phyloP scores from a whole-genome alignment of 2,113 vertebrate genomes.

The Sinocyclocheilus grahami region DNA sequence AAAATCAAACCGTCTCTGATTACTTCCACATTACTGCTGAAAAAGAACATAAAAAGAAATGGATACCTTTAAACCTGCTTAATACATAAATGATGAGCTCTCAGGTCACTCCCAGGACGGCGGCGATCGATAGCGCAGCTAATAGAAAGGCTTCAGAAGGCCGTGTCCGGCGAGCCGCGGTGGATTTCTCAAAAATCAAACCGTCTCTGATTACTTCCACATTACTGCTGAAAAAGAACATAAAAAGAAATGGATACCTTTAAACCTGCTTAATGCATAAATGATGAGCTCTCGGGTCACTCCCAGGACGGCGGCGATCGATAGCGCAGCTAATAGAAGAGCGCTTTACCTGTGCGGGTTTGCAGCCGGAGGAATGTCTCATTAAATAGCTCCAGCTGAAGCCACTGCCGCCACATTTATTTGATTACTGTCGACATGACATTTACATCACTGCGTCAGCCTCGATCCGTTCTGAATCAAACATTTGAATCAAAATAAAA shows the following conservation, averaged over 20 bases:
- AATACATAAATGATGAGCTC: slow-evolving; percentile 80
- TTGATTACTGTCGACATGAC: not conserved
- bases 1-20: slow-evolving; percentile 75
- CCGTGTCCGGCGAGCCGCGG: too few species aligned
- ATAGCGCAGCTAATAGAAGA: slow-evolving; percentile 68
- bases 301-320: slow-evolving; percentile 68
- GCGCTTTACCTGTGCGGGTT: slow-evolving; percentile 59
- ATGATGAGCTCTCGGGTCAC: slow-evolving; percentile 78
- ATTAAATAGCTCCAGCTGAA: not conserved
- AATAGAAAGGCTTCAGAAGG: too few species aligned
- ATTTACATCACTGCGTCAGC: not conserved
- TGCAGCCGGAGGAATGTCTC: slow-evolving; percentile 41
- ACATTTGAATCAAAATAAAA: not conserved
- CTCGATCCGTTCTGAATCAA: too few species aligned
- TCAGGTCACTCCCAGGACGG: slow-evolving; percentile 73
- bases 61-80: slow-evolving; percentile 72
- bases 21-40: slow-evolving; percentile 71
- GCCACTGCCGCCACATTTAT: not conserved
- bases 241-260: slow-evolving; percentile 72
- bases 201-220: slow-evolving; percentile 73
- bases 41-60: slow-evolving; percentile 71
- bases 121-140: slow-evolving; percentile 70
- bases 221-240: slow-evolving; percentile 69
- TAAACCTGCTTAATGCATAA: slow-evolving; percentile 78
- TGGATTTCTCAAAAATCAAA: too few species aligned